Base-by-base conservation (phyloP, 2,113 vertebrate genomes). In the Antechinus flavipes region DNA sequence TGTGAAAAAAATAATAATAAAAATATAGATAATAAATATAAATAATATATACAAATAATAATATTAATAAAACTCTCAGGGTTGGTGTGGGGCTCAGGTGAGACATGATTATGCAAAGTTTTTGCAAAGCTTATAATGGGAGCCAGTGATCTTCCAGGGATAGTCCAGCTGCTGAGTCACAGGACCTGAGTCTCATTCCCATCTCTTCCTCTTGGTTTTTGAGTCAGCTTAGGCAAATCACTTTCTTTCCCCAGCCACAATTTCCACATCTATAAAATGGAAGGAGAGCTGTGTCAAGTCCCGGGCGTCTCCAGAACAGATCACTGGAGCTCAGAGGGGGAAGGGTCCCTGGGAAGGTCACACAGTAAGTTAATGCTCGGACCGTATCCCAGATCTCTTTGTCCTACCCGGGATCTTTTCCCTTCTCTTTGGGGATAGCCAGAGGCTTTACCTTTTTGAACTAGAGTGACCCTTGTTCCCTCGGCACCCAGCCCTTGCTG, bases 361-460 rank as follows among this genome's bases (percentile, higher is more conserved):
- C 68, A 42, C 68, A 84, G 68, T n/a, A 84, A 84, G 35, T 23
- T 42, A 22, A 84, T 84, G 68, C 16, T 84, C 42, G n/a, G n/a
- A 2, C n/a, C 23, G 7, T 84, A 42, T 6, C n/a, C 68, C 19
- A 84, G 68, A 8, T 84, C 68, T 42, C 68, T 19, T 76, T 19
- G 14, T 68, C 12, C 30, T 26, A 16, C 42, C n/a, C 19, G 22
- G 68, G 19, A 84, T 84, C 14, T 35, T 35, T 19, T 35, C 61
- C n/a, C n/a, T 14, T 42, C 8, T 42, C 68, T 42, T 84, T 22
- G 22, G 14, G 35, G 14, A 10, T 23, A 2, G 54, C n/a, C 42
- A 91, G 92, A 84, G 84, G 90, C 92, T 76, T n/a, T 91, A 95
- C 27, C 1, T 90, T 95, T 95, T 93, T 47, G 25, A 30, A 23